These are phyloP conservation scores for Mantis religiosa DNA, from an alignment of 2,888 invertebrate species.

Conservation along the genomic window DNA sequence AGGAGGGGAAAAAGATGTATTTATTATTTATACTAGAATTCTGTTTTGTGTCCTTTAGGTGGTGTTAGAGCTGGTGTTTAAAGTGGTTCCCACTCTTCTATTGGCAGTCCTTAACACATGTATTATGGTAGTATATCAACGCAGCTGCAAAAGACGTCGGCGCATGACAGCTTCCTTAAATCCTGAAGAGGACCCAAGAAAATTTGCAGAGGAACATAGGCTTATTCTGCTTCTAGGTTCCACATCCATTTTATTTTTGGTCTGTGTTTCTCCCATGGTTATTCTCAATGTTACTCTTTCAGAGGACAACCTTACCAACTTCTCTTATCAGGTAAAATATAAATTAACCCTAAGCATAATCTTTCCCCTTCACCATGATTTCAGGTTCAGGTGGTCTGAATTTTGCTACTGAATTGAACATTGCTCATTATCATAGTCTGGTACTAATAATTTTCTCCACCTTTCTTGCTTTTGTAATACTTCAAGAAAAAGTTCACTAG, in stretches of 20 bases:
- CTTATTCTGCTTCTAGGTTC: slow-evolving; percentile 61
- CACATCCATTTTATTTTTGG: slow-evolving; percentile 61
- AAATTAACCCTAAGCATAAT: too few relatives aligned
- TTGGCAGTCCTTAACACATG: slow-evolving; percentile 62
- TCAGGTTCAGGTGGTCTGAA: too few relatives aligned
- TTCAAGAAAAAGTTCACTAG: too few relatives aligned
- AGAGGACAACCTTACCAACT: slow-evolving; percentile 56
- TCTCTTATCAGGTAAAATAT: slow-evolving; percentile 53
- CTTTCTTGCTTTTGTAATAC: too few relatives aligned
- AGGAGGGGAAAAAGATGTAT: too few relatives aligned
- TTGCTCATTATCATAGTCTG: too few relatives aligned
- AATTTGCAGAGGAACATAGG: slow-evolving; percentile 64
- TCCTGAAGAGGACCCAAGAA: slow-evolving; percentile 55
- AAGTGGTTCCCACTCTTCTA: slow-evolving; percentile 62
- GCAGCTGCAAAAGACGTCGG: slow-evolving; percentile 60
- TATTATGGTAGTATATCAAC: slow-evolving; percentile 62
- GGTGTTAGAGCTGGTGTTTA: slow-evolving; percentile 61
- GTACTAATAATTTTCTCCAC: too few relatives aligned
- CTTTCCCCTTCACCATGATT: too few relatives aligned
- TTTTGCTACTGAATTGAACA: too few relatives aligned
- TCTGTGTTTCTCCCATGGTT: slow-evolving; percentile 69
- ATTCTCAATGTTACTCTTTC: slow-evolving; percentile 64
- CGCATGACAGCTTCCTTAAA: slow-evolving; percentile 58
- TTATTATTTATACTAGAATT: too few relatives aligned
- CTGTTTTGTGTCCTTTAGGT: background rate